Evolutionary conservation across 2,888 invertebrate species (phyloP).

Genomic region (Gymnocheta viridis): DNA sequence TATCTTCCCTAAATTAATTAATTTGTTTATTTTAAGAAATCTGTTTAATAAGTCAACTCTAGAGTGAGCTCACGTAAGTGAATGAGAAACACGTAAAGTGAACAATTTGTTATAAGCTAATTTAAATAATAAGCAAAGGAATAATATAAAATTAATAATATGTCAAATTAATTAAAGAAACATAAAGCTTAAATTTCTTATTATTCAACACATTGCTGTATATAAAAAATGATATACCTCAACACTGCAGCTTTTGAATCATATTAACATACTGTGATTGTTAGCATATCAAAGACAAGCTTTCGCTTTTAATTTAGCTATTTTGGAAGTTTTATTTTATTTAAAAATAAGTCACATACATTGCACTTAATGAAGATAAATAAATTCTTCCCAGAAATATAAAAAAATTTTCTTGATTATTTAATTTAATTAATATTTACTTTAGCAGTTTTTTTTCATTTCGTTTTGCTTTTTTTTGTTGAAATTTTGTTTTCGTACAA

Average conservation of each 20-base stretch:
- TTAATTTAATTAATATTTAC: slow-evolving; percentile 38
- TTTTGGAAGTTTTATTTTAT: not conserved
- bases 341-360: not conserved
- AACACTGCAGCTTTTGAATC: not conserved
- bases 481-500: not conserved
- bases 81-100: not conserved
- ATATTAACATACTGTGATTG: not conserved
- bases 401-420: not conserved
- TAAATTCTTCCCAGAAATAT: not conserved
- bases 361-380: not conserved
- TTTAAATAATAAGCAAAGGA: not conserved
- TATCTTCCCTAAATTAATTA: no score
- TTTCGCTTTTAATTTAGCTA: slow-evolving; percentile 11
- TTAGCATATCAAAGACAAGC: not conserved
- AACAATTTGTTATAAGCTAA: not conserved
- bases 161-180: not conserved
- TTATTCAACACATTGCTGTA: not conserved
- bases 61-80: not conserved
- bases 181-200: not conserved
- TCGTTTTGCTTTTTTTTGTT: not conserved
- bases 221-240: not conserved
- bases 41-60: no score
- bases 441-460: not conserved
- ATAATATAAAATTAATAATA: not conserved
- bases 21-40: no score